A percentile compares a stretch with the other conserved stretches of the same genome.
Conservation (phyloP, 2,797 vertebrate species). For the Danionella dracula region DNA sequence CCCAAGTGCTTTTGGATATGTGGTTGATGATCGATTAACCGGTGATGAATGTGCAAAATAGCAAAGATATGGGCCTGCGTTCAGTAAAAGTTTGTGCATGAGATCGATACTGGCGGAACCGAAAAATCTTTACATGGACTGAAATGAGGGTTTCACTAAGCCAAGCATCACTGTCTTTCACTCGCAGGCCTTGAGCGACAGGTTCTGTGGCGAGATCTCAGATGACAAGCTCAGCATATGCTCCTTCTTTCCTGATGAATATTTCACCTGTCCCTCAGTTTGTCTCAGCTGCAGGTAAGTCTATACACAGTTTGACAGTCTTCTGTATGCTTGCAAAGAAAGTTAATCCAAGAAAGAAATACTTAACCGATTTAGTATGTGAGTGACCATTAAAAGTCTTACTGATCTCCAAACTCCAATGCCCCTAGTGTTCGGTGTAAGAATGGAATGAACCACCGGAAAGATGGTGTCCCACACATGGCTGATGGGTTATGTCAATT, state of each 20-base stretch:
- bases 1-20: no score
- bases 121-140: no score
- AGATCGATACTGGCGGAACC: no score
- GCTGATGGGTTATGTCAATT: constrained; percentile 74
- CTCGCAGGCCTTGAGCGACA: constrained; percentile 69
- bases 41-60: no score
- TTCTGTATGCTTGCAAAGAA: background rate
- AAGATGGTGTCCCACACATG: constrained; percentile 64
- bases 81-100: no score
- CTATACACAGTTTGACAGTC: background rate
- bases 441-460: constrained; percentile 79
- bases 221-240: constrained; percentile 67
- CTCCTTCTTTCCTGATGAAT: constrained; percentile 81
- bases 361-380: background rate
- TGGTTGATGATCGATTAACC: no score
- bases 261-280: constrained; percentile 77
- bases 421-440: constrained; percentile 70
- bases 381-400: background rate
- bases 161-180: background rate
- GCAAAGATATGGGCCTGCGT: no score
- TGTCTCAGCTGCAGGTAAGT: constrained; percentile 80
- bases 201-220: constrained; percentile 75
- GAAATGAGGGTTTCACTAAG: no score
- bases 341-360: background rate
- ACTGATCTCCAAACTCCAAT: background rate